Evolutionary conservation across 2,113 vertebrate species (phyloP).

Genomic region (Gobio gobio): DNA sequence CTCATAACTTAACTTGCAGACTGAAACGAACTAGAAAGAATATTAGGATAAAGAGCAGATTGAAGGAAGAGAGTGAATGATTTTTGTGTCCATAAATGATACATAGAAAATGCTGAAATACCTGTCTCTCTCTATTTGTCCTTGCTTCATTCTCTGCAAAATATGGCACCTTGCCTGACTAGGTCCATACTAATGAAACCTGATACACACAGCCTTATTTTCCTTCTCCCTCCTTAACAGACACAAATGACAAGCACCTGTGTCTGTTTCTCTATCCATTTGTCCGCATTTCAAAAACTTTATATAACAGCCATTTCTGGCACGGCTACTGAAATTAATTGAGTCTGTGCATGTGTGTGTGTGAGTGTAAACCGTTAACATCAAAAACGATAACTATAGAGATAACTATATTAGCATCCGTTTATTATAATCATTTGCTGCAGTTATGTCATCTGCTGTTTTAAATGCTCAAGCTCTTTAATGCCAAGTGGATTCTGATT

Average conservation of each 20-base stretch:
- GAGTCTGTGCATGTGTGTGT: not conserved
- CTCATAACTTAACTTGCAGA: not conserved
- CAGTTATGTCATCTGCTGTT: not conserved
- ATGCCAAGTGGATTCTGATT: not conserved
- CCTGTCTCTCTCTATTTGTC: not conserved
- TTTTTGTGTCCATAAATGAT: not conserved
- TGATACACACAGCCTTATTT: not conserved
- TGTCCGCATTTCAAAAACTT: not conserved
- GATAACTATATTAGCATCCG: not conserved
- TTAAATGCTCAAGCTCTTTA: not conserved
- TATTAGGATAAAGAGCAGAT: not conserved
- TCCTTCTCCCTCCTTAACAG: slow-evolving; percentile 6
- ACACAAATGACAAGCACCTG: slow-evolving; percentile 5
- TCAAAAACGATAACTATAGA: not conserved
- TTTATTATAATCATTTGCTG: not conserved
- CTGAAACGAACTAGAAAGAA: not conserved
- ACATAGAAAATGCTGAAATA: not conserved
- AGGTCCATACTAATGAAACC: slow-evolving; percentile 13
- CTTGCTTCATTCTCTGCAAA: not conserved
- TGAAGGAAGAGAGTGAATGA: not conserved
- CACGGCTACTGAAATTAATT: not conserved
- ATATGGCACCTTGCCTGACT: not conserved
- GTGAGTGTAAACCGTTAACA: not conserved
- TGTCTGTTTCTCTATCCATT: slow-evolving; percentile 17
- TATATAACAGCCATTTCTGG: not conserved